phyloP scores from a whole-genome alignment of 2,888 invertebrate species.

The Oasisia sp. region DNA sequence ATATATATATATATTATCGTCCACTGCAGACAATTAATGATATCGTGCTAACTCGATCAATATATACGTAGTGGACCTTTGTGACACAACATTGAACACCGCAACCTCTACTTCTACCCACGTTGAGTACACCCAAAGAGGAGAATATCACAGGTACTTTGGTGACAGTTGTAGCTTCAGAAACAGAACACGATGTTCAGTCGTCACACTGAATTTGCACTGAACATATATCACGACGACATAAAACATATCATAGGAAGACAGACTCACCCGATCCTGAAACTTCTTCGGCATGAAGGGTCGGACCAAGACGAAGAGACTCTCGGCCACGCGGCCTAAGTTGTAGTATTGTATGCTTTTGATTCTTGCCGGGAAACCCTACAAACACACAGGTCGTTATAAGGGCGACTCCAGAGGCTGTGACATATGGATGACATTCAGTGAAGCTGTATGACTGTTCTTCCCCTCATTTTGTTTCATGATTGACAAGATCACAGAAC shows the following conservation, averaged over 20 bases:
- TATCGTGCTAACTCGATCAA: no score
- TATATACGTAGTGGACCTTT: background rate
- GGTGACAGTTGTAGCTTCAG: background rate
- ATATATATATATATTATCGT: no score
- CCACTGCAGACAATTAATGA: no score
- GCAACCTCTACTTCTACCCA: background rate
- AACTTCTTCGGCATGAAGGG: constrained; percentile 36
- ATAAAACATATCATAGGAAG: background rate
- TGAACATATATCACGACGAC: background rate
- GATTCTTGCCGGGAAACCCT: constrained; percentile 24
- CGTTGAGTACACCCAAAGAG: background rate
- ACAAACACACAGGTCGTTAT: background rate
- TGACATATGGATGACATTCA: background rate
- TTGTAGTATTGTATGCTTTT: constrained; percentile 22
- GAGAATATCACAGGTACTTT: background rate
- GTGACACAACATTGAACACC: background rate
- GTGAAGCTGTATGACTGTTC: no score
- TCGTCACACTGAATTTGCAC: background rate
- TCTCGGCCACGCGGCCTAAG: background rate
- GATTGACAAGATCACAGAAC: no score
- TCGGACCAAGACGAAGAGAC: constrained; percentile 22
- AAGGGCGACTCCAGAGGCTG: background rate
- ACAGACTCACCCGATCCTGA: constrained; percentile 33
- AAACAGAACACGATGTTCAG: background rate
- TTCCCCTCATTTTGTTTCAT: no score